Percentiles rank a stretch among this genome's conserved stretches.
These are phyloP conservation scores for Drosophila kepulauana DNA, from an alignment of 1,140 invertebrate genomes.

Conservation along the genomic window DNA sequence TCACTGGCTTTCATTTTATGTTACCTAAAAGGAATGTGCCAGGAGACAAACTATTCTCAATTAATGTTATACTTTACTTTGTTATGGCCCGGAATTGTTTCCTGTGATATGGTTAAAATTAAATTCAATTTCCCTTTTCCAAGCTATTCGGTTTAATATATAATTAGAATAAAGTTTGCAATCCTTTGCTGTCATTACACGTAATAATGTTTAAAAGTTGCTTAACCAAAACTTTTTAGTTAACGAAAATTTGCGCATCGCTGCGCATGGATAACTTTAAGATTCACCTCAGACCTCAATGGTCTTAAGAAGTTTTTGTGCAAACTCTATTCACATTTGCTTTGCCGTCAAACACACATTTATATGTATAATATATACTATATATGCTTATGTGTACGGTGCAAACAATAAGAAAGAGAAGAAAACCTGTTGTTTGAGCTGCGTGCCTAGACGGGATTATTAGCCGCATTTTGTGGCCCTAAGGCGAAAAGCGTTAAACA, in stretches of 20 bases:
- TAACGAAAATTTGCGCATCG: conserved; percentile 6
- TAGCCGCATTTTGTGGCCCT: conserved; percentile 50
- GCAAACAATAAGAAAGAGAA: background rate
- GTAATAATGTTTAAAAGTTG: conserved; percentile 5
- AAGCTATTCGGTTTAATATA: background rate
- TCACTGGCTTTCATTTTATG: background rate
- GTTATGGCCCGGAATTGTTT: too few species aligned
- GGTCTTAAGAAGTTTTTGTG: background rate
- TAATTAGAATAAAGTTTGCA: background rate
- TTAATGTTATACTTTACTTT: background rate
- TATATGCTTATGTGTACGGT: too few species aligned
- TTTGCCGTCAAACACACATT: conserved; percentile 10
- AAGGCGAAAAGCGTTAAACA: conserved; percentile 74
- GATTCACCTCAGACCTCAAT: background rate
- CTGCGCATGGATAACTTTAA: conserved; percentile 4
- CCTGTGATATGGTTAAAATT: background rate
- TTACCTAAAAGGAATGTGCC: background rate
- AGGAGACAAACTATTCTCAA: background rate
- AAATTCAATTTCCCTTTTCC: background rate
- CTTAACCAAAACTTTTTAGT: conserved; percentile 7
- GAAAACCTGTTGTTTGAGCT: conserved; percentile 44
- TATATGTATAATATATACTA: too few species aligned
- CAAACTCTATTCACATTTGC: conserved; percentile 14
- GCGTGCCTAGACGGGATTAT: conserved; percentile 70
- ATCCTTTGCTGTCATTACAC: background rate